These are phyloP conservation scores for Mareca penelope DNA, from an alignment of 2,797 vertebrate species.

Conservation along the genomic window DNA sequence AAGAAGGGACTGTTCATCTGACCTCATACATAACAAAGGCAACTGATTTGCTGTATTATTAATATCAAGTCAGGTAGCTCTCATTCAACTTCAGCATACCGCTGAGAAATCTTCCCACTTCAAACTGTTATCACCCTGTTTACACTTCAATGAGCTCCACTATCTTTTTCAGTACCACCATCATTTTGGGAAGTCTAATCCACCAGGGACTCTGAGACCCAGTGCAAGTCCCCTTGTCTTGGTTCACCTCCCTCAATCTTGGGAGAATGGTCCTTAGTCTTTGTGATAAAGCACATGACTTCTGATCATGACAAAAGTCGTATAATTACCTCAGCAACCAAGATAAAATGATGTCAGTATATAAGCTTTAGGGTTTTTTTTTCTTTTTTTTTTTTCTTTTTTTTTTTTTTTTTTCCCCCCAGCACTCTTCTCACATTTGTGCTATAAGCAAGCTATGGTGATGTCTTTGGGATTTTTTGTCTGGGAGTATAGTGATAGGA, in stretches of 20 bases:
- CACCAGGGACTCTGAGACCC: background rate
- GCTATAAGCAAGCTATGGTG: background rate
- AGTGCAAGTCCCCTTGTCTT: background rate
- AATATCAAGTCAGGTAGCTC: slow-evolving; percentile 1
- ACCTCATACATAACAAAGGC: slow-evolving; percentile 8
- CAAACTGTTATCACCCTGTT: background rate
- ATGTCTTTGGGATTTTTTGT: background rate
- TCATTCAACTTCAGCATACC: background rate
- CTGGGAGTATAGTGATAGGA: too few species aligned
- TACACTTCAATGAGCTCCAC: background rate
- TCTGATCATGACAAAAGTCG: background rate
- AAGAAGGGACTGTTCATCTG: slow-evolving; percentile 7
- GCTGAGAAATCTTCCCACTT: background rate
- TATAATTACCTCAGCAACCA: background rate
- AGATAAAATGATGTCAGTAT: background rate
- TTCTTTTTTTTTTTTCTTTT: background rate
- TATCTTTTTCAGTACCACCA: background rate
- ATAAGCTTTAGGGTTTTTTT: background rate
- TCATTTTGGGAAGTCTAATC: background rate
- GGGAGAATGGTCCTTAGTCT: background rate
- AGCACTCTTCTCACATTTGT: background rate
- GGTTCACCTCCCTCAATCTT: background rate
- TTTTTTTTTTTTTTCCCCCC: background rate
- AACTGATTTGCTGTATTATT: background rate
- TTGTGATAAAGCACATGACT: background rate